phyloP scores from a whole-genome alignment of 2,113 vertebrate genomes.

The Paracanthobrama guichenoti region DNA sequence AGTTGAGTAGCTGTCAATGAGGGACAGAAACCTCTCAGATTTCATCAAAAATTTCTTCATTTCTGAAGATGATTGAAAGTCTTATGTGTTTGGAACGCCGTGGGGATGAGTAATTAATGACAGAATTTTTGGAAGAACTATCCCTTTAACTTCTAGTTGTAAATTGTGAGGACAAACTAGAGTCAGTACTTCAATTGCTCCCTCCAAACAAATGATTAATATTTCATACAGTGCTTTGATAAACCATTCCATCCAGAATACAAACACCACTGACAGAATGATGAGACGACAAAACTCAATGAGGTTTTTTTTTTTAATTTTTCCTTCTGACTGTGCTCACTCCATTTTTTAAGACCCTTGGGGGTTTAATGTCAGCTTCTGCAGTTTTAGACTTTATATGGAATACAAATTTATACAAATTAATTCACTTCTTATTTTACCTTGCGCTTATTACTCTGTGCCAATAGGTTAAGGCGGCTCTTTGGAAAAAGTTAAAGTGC shows the following conservation, averaged over 20 bases:
- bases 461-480: not conserved
- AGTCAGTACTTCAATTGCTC: not conserved
- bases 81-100: no score
- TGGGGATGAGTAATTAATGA: no score
- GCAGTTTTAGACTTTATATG: not conserved
- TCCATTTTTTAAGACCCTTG: not conserved
- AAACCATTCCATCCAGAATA: conserved; percentile 53
- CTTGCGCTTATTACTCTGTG: conserved; percentile 9
- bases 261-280: not conserved
- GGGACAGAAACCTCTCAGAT: no score
- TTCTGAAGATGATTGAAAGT: no score
- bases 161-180: not conserved
- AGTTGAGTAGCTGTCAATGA: no score
- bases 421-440: conserved; percentile 4
- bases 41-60: no score
- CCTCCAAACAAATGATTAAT: conserved; percentile 52
- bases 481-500: conserved; percentile 16
- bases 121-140: no score
- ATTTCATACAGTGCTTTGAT: conserved; percentile 56
- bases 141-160: not conserved
- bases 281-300: conserved; percentile 1
- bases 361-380: conserved; percentile 10
- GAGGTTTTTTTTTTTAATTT: conserved; percentile 14
- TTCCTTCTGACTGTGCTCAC: not conserved
- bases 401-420: not conserved